phyloP scores from a whole-genome alignment of 2,888 invertebrate genomes.

The Epicampocera succincta region DNA sequence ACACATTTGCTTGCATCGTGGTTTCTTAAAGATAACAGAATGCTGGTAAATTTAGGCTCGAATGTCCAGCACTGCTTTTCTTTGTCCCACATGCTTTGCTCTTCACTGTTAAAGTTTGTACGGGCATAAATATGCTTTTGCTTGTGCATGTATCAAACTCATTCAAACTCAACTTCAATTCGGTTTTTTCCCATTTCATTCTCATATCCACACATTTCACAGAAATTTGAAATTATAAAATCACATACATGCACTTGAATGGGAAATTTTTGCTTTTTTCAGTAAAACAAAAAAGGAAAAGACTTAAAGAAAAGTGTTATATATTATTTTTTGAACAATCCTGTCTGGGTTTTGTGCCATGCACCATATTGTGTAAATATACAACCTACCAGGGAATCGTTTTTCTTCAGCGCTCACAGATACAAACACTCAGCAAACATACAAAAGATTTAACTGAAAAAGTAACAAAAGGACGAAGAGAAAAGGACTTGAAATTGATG shows the following conservation, averaged over 20 bases:
- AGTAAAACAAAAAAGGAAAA: constrained; percentile 15
- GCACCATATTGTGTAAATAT: constrained; percentile 61
- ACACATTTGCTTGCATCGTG: no score
- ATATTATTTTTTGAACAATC: constrained; percentile 51
- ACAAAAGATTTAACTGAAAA: constrained; percentile 40
- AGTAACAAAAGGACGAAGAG: constrained; percentile 24
- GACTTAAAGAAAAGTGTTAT: constrained; percentile 46
- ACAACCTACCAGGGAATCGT: constrained; percentile 63
- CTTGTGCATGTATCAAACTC: constrained; percentile 19
- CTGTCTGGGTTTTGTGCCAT: constrained; percentile 52
- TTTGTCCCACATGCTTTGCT: background rate
- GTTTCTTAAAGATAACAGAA: no score
- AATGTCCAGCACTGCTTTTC: no score
- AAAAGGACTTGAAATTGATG: constrained; percentile 25
- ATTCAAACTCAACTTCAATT: constrained; percentile 52
- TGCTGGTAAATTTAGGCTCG: no score
- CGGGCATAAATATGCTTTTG: constrained; percentile 18
- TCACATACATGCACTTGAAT: constrained; percentile 27
- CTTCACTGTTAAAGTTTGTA: background rate
- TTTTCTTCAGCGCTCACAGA: constrained; percentile 18
- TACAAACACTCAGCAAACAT: constrained; percentile 12
- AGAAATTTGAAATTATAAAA: constrained; percentile 38
- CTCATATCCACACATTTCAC: constrained; percentile 11
- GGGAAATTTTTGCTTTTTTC: background rate
- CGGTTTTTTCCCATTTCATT: background rate